Evolutionary conservation across 2,888 invertebrate species (phyloP).

Genomic region (Agelastica alni): DNA sequence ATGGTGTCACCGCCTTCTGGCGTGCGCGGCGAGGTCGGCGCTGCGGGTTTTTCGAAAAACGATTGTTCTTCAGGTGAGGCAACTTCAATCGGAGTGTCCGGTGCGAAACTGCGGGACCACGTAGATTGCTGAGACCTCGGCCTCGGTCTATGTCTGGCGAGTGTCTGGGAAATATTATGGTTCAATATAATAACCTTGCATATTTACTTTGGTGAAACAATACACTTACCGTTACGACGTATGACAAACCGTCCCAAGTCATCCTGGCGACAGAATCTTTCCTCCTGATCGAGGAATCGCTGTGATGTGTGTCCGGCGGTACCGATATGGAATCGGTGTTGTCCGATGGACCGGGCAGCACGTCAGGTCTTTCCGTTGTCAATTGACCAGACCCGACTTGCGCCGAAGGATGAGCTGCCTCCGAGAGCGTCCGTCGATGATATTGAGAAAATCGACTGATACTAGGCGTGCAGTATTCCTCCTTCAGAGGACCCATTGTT

Average conservation of each 20-base stretch:
- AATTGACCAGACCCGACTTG: constrained; percentile 41
- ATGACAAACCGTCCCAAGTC: constrained; percentile 78
- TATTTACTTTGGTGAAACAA: not conserved
- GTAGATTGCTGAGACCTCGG: constrained; percentile 64
- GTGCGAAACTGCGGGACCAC: constrained; percentile 75
- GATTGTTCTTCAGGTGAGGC: constrained; percentile 55
- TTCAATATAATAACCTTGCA: not conserved
- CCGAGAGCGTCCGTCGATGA: constrained; percentile 30
- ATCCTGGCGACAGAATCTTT: constrained; percentile 84
- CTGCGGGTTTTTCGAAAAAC: constrained; percentile 63
- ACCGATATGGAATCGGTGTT: constrained; percentile 51
- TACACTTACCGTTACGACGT: constrained; percentile 78
- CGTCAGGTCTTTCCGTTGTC: constrained; percentile 55
- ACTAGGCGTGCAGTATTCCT: constrained; percentile 53
- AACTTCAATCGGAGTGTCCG: constrained; percentile 48
- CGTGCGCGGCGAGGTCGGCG: constrained; percentile 58
- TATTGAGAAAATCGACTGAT: constrained; percentile 31
- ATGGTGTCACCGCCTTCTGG: constrained; percentile 42
- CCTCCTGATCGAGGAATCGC: constrained; percentile 58
- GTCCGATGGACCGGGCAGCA: constrained; percentile 55
- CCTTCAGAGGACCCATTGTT: constrained; percentile 61
- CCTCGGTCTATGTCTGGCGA: constrained; percentile 66
- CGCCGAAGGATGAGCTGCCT: constrained; percentile 30
- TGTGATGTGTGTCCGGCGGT: constrained; percentile 51
- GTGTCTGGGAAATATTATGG: constrained; percentile 55